Conservation (phyloP, 2,888 invertebrate genomes). For the Orthosia incerta region DNA sequence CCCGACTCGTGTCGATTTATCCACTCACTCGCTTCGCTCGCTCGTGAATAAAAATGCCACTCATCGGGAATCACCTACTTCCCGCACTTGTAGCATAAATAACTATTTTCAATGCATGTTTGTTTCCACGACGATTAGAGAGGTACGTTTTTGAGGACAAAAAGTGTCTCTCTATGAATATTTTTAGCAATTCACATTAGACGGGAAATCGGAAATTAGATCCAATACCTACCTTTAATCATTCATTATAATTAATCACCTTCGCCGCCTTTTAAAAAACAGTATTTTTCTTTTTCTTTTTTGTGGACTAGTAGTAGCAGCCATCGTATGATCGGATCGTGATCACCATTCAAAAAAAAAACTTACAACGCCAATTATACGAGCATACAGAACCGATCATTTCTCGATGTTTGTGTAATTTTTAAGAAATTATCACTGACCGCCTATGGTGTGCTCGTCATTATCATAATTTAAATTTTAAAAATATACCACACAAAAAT, state of each 20-base stretch:
- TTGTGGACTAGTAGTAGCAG: constrained; percentile 41
- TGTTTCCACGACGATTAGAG: too few relatives aligned
- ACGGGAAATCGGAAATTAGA: neutral
- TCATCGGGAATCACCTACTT: too few relatives aligned
- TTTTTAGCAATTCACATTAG: neutral
- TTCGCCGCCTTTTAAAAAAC: neutral
- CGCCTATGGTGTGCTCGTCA: constrained; percentile 81
- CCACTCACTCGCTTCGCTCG: too few relatives aligned
- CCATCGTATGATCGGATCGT: constrained; percentile 13
- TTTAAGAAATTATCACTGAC: constrained; percentile 82
- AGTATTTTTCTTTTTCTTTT: neutral
- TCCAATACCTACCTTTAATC: neutral
- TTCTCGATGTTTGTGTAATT: constrained; percentile 82
- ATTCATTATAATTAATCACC: neutral
- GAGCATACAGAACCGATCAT: constrained; percentile 78
- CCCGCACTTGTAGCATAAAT: too few relatives aligned
- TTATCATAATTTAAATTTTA: constrained; percentile 86
- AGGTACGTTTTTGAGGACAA: too few relatives aligned
- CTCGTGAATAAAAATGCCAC: too few relatives aligned
- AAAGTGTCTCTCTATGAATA: neutral
- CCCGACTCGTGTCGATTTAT: too few relatives aligned
- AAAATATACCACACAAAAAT: constrained; percentile 81
- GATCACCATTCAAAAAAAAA: constrained; percentile 61
- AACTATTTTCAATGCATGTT: too few relatives aligned
- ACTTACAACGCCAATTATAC: constrained; percentile 80